These are phyloP conservation scores for Calameuta filiformis DNA, from an alignment of 2,888 invertebrate genomes.

Conservation along the genomic window DNA sequence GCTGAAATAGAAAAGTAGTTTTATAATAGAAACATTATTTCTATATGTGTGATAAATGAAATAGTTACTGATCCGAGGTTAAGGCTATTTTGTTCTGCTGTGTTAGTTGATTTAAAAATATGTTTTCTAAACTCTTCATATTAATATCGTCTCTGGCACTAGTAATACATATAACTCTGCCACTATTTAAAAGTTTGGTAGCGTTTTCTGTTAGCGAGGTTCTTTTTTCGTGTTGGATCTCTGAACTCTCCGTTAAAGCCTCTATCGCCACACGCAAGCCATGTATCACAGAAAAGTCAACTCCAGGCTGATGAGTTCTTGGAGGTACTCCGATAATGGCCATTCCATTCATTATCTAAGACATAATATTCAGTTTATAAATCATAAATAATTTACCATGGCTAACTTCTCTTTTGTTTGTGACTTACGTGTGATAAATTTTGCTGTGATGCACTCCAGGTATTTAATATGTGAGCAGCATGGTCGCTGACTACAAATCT, in stretches of 20 bases:
- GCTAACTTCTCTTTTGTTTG: not conserved
- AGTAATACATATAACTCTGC: conserved; percentile 91
- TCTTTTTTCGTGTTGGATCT: conserved; percentile 75
- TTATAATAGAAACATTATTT: conserved; percentile 11
- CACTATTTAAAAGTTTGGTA: conserved; percentile 70
- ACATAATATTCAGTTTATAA: not conserved
- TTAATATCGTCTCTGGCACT: conserved; percentile 89
- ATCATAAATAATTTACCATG: not conserved
- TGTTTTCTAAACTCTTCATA: conserved; percentile 87
- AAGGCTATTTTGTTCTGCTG: conserved; percentile 82
- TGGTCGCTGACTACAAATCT: conserved; percentile 89
- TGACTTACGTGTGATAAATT: conserved; percentile 84
- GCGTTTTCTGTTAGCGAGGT: conserved; percentile 66
- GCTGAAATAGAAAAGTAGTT: conserved; percentile 64
- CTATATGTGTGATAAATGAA: not conserved
- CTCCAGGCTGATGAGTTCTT: conserved; percentile 69
- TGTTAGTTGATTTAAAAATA: conserved; percentile 82
- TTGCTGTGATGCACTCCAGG: conserved; percentile 86
- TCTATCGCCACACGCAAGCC: conserved; percentile 89
- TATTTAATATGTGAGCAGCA: conserved; percentile 85
- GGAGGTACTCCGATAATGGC: conserved; percentile 85
- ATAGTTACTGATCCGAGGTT: conserved; percentile 71
- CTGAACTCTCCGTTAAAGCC: conserved; percentile 84
- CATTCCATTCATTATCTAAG: conserved; percentile 83
- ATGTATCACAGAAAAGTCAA: conserved; percentile 80